Conservation (phyloP, 1,140 invertebrate species). For the Platyscapa corneri region DNA sequence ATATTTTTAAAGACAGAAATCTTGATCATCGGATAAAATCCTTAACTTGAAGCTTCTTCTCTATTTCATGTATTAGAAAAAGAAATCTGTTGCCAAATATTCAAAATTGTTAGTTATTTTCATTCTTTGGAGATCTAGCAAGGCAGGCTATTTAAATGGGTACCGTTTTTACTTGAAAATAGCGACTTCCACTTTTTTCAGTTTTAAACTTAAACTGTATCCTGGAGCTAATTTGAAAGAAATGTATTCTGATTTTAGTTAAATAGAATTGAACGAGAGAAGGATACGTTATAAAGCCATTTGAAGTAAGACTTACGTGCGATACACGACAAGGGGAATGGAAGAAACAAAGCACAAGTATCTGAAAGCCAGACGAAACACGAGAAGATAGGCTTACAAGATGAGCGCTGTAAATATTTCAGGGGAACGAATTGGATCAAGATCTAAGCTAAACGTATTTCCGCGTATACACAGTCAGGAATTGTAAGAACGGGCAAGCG, state of each 20-base stretch:
- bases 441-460: conserved; percentile 55
- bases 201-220: neutral
- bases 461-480: neutral
- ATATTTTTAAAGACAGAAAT: neutral
- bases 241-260: conserved; percentile 26
- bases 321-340: neutral
- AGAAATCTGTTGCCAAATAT: neutral
- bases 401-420: conserved; percentile 56
- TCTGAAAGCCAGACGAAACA: conserved; percentile 35
- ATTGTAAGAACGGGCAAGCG: neutral
- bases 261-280: neutral
- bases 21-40: too few relatives aligned
- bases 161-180: too few relatives aligned
- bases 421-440: conserved; percentile 52
- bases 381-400: conserved; percentile 47
- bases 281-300: neutral
- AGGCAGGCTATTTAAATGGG: neutral
- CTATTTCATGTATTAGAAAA: too few relatives aligned
- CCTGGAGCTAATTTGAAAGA: neutral
- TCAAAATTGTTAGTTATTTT: neutral
- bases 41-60: too few relatives aligned
- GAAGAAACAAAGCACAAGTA: conserved; percentile 25
- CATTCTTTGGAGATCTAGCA: neutral
- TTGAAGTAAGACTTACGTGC: neutral
- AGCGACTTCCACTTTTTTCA: neutral